Percentiles rank a stretch among this genome's conserved stretches.
These are phyloP conservation scores for Penaeus vannamei DNA, from an alignment of 1,140 invertebrate species.

Conservation along the genomic window DNA sequence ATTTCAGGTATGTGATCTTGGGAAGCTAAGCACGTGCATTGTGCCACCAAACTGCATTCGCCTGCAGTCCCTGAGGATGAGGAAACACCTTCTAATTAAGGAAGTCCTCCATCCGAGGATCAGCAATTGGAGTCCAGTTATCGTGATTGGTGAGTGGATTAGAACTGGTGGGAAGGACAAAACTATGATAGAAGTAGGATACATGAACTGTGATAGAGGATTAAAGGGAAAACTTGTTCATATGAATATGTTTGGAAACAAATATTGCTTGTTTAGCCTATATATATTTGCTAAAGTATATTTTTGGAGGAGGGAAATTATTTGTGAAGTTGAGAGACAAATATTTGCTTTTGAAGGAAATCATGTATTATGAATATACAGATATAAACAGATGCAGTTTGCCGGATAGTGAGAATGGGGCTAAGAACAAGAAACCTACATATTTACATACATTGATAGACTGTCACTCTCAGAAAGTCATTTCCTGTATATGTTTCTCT, in stretches of 20 bases:
- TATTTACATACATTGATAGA: not conserved
- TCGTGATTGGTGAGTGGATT: conserved; percentile 48
- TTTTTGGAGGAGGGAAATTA: too few species aligned
- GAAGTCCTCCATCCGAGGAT: conserved; percentile 45
- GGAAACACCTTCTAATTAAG: conserved; percentile 40
- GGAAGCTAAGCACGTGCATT: conserved; percentile 41
- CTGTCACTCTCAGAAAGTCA: not conserved
- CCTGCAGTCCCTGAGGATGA: conserved; percentile 45
- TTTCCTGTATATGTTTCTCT: not conserved
- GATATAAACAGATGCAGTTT: too few species aligned
- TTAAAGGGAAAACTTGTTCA: not conserved
- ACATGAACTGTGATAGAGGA: not conserved
- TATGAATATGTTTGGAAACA: too few species aligned
- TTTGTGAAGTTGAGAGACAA: too few species aligned
- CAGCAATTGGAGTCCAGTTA: conserved; percentile 51
- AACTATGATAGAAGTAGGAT: not conserved
- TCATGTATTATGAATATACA: too few species aligned
- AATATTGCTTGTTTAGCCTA: too few species aligned
- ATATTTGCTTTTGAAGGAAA: too few species aligned
- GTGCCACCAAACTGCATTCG: conserved; percentile 55
- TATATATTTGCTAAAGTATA: too few species aligned
- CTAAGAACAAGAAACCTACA: too few species aligned
- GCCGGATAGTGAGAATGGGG: too few species aligned
- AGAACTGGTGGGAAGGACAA: not conserved
- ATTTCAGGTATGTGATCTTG: conserved; percentile 56